Conservation (phyloP, 2,113 vertebrate species). For the Cheilinus undulatus region DNA sequence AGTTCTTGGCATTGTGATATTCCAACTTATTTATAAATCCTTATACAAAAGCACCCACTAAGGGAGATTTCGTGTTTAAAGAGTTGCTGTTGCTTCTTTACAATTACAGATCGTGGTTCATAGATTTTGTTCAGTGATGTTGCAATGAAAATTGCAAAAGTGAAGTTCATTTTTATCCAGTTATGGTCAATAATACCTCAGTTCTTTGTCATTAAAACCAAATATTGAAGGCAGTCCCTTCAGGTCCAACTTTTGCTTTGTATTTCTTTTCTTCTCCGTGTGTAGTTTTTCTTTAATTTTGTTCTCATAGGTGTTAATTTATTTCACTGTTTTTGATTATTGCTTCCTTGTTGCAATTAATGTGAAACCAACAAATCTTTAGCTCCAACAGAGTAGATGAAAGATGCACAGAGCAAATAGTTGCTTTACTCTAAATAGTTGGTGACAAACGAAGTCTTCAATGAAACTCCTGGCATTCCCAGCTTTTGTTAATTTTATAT, state of each 20-base stretch:
- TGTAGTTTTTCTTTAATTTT: constrained; percentile 10
- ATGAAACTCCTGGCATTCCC: constrained; percentile 51
- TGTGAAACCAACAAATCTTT: constrained; percentile 19
- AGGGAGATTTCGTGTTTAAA: background rate
- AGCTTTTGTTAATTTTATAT: constrained; percentile 68
- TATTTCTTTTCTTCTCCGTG: background rate
- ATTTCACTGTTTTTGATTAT: constrained; percentile 36
- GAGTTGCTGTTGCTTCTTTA: background rate
- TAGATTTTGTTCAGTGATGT: constrained; percentile 2
- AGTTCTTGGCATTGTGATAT: background rate
- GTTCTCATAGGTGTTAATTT: constrained; percentile 37
- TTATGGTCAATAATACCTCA: constrained; percentile 44
- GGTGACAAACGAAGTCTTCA: background rate
- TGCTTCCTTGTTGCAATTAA: constrained; percentile 21
- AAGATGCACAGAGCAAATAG: constrained; percentile 18
- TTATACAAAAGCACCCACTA: background rate
- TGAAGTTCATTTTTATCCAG: constrained; percentile 22
- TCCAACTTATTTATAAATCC: too few relatives aligned
- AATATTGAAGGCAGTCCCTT: constrained; percentile 59
- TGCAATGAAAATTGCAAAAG: background rate
- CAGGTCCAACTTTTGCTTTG: constrained; percentile 12
- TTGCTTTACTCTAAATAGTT: background rate
- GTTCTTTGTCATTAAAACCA: constrained; percentile 66
- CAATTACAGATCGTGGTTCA: background rate
- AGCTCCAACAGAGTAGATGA: constrained; percentile 10